phyloP scores from a whole-genome alignment of 2,888 invertebrate genomes.

The Drosophila emarginata region DNA sequence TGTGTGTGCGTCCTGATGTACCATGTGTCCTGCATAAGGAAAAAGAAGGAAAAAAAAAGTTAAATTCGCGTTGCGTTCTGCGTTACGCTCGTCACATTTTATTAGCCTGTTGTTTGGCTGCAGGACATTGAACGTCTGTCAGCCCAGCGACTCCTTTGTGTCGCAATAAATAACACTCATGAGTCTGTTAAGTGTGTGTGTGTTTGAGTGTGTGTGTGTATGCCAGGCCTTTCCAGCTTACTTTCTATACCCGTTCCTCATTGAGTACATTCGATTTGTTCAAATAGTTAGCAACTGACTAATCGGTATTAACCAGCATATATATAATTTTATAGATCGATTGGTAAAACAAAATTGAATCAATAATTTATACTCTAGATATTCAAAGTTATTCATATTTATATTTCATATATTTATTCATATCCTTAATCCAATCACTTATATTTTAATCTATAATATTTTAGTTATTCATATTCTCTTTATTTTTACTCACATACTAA shows the following conservation, averaged over 20 bases:
- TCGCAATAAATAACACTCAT: slow-evolving; percentile 66
- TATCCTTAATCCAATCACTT: too few species aligned
- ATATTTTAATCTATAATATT: not conserved
- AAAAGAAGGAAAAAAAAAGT: slow-evolving; percentile 41
- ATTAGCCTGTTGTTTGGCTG: slow-evolving; percentile 71
- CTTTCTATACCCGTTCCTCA: slow-evolving; percentile 27
- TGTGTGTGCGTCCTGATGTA: not conserved
- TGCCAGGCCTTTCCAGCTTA: slow-evolving; percentile 32
- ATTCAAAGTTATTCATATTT: not conserved
- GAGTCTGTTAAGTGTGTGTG: not conserved
- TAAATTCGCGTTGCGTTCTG: slow-evolving; percentile 71
- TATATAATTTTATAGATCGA: too few species aligned
- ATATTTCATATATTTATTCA: not conserved
- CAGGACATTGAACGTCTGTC: slow-evolving; percentile 78
- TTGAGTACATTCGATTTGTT: not conserved
- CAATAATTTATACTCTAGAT: too few species aligned
- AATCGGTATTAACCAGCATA: too few species aligned
- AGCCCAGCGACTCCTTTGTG: slow-evolving; percentile 64
- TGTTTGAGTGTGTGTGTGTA: slow-evolving; percentile 13
- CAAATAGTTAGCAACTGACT: not conserved
- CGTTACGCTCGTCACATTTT: slow-evolving; percentile 76
- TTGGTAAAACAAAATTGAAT: too few species aligned
- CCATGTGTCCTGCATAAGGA: slow-evolving; percentile 42
- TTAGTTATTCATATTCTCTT: not conserved
- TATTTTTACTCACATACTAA: not conserved